Conservation (phyloP, 2,888 invertebrate genomes). For the Entomobrya proxima region DNA sequence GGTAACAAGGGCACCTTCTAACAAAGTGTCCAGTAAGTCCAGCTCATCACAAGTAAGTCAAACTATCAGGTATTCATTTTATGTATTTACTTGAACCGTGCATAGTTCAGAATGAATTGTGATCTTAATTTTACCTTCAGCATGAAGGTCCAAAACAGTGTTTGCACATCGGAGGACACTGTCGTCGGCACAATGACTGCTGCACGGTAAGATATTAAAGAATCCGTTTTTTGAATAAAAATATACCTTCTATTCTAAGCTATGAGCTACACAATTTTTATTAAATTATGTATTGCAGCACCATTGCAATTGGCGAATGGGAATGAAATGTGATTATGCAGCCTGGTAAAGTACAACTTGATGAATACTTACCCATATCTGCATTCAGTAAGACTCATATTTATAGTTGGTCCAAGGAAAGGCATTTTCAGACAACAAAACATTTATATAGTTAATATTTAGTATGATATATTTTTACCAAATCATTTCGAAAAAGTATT, state of each 20-base stretch:
- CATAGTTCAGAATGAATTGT: neutral
- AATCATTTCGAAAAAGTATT: too few relatives aligned
- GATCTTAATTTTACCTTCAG: neutral
- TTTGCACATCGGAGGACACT: neutral
- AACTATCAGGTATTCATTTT: neutral
- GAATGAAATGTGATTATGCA: conserved; percentile 4
- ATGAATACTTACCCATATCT: too few relatives aligned
- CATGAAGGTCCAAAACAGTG: neutral
- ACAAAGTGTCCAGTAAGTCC: too few relatives aligned
- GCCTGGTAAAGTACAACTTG: neutral
- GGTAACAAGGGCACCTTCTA: too few relatives aligned
- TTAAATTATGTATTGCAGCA: too few relatives aligned
- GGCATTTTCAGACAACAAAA: too few relatives aligned
- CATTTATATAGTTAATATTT: too few relatives aligned
- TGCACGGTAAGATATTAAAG: neutral
- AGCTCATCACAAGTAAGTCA: too few relatives aligned
- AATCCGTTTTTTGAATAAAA: neutral
- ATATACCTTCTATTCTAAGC: neutral
- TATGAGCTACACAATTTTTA: neutral
- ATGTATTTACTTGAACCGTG: neutral
- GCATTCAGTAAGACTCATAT: too few relatives aligned
- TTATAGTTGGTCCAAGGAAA: too few relatives aligned
- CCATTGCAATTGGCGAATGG: conserved; percentile 25
- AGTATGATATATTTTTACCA: too few relatives aligned
- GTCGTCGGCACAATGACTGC: conserved; percentile 12